These are phyloP conservation scores for Ischnus inquisitorius DNA, from an alignment of 2,888 invertebrate genomes.

Conservation along the genomic window DNA sequence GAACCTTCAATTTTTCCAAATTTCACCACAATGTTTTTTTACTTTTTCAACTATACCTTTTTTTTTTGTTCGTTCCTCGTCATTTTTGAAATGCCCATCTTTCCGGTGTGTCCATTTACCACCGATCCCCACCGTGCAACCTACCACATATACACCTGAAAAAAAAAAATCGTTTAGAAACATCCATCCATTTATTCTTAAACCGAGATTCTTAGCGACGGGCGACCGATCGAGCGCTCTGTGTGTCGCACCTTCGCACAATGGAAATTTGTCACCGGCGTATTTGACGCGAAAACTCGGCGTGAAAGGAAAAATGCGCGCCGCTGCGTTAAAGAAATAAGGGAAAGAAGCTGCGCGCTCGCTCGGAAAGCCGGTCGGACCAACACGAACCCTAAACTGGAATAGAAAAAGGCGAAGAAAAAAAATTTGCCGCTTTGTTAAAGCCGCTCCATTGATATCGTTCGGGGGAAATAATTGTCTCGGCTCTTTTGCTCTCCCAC, in stretches of 20 bases:
- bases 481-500: constrained; percentile 15
- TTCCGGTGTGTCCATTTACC: no score
- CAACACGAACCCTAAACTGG: constrained; percentile 1
- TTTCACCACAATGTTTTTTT: no score
- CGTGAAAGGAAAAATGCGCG: constrained; percentile 70
- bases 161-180: constrained; percentile 61
- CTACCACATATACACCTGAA: constrained; percentile 65
- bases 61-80: no score
- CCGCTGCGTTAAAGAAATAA: constrained; percentile 26
- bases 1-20: no score
- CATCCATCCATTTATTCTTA: constrained; percentile 43
- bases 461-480: constrained; percentile 57
- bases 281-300: constrained; percentile 84
- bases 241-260: constrained; percentile 72
- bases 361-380: constrained; percentile 47
- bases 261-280: constrained; percentile 84
- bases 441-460: constrained; percentile 60
- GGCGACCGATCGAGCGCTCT: constrained; percentile 32
- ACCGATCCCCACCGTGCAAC: no score
- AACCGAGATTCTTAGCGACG: constrained; percentile 47
- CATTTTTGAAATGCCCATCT: no score
- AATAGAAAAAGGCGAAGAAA: constrained; percentile 23
- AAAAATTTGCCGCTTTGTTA: constrained; percentile 83
- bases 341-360: constrained; percentile 29
- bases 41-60: no score